Evolutionary conservation across 1,140 invertebrate species (phyloP).

Genomic region (Pseudomyrmex concolor): DNA sequence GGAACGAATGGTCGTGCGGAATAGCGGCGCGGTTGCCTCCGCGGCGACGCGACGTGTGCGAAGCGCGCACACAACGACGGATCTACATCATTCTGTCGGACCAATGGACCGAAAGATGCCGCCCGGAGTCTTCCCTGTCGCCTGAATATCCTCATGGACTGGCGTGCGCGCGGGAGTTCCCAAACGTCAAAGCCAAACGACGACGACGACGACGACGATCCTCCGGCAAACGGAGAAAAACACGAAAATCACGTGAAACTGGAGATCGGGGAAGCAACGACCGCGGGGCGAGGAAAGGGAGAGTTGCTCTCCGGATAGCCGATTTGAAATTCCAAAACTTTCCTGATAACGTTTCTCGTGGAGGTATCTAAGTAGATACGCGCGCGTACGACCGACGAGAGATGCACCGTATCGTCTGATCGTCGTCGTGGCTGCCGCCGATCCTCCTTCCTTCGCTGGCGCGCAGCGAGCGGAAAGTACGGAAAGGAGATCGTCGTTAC

Average conservation of each 20-base stretch:
- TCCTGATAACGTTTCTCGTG: slow-evolving; percentile 71
- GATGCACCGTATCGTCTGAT: slow-evolving; percentile 59
- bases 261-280: slow-evolving; percentile 35
- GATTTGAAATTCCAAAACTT: slow-evolving; percentile 81
- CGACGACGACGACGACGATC: slow-evolving; percentile 25
- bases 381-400: slow-evolving; percentile 53
- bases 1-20: slow-evolving; percentile 65
- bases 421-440: slow-evolving; percentile 12
- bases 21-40: slow-evolving; percentile 63
- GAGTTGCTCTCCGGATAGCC: slow-evolving; percentile 36
- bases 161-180: slow-evolving; percentile 31
- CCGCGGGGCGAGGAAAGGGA: slow-evolving; percentile 5
- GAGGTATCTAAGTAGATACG: slow-evolving; percentile 60
- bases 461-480: slow-evolving; percentile 12
- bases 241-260: slow-evolving; percentile 72
- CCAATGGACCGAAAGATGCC: slow-evolving; percentile 83
- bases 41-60: slow-evolving; percentile 53
- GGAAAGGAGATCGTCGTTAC: slow-evolving; percentile 37
- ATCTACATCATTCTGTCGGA: slow-evolving; percentile 83
- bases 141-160: slow-evolving; percentile 53
- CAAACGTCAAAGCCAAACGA: slow-evolving; percentile 36
- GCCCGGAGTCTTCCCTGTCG: slow-evolving; percentile 60
- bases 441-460: background rate
- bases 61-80: slow-evolving; percentile 70
- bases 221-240: slow-evolving; percentile 59